A percentile compares a stretch with the other conserved stretches of the same genome.
These are phyloP conservation scores for Heteromyza rotundicornis DNA, from an alignment of 2,888 invertebrate species.

Conservation along the genomic window DNA sequence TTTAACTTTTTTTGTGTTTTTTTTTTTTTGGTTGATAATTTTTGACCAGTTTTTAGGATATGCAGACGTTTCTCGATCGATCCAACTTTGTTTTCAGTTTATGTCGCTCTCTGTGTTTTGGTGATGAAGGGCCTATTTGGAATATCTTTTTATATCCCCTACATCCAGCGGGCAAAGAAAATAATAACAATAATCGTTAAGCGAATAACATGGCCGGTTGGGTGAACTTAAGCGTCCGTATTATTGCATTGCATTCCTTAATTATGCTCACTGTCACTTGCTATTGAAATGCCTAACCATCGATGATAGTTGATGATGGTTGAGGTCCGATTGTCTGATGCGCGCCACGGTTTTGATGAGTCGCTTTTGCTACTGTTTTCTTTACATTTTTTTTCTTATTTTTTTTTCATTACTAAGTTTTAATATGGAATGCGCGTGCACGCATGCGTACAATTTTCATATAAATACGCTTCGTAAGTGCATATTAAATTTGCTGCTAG, in stretches of 20 bases:
- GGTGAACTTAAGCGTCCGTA: neutral
- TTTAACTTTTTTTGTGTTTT: no score
- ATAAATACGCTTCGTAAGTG: neutral
- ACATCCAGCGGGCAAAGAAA: slow-evolving; percentile 45
- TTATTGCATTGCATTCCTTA: slow-evolving; percentile 33
- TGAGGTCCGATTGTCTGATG: no score
- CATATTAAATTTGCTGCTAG: neutral
- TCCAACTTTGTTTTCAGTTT: no score
- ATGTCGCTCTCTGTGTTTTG: no score
- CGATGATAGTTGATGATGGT: no score
- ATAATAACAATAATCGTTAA: slow-evolving; percentile 55
- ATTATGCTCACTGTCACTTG: slow-evolving; percentile 45
- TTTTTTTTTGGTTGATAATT: neutral
- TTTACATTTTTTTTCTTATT: no score
- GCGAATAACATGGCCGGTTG: slow-evolving; percentile 8
- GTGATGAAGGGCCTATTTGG: no score
- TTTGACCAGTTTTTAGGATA: no score
- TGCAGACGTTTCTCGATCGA: no score
- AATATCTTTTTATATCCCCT: no score
- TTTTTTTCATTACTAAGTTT: no score
- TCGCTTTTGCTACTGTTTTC: slow-evolving; percentile 7
- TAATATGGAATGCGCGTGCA: neutral
- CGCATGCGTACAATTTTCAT: neutral
- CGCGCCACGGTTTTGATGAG: no score
- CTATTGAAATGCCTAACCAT: neutral